These are phyloP conservation scores for Archips crataeganus DNA, from an alignment of 2,888 invertebrate species.

Conservation along the genomic window DNA sequence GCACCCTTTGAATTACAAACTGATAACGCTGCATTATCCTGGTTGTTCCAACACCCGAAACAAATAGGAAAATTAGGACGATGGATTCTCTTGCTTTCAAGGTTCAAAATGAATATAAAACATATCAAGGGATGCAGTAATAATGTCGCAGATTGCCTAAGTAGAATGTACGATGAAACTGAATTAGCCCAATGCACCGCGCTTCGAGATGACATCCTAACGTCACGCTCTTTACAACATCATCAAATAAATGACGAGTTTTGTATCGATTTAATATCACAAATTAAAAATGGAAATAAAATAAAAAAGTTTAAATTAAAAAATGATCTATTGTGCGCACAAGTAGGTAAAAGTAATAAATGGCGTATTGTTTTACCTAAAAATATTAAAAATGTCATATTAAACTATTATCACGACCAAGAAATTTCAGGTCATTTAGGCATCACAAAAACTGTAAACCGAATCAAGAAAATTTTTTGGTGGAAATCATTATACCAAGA, in stretches of 20 bases:
- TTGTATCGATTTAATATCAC: slow-evolving; percentile 16
- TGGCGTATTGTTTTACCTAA: slow-evolving; percentile 15
- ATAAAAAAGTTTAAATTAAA: slow-evolving; percentile 20
- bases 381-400: slow-evolving; percentile 8
- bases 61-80: slow-evolving; percentile 23
- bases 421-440: slow-evolving; percentile 21
- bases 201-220: too few relatives aligned
- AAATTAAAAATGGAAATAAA: not conserved
- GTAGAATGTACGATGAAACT: slow-evolving; percentile 16
- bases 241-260: slow-evolving; percentile 17
- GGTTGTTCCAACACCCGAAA: slow-evolving; percentile 33
- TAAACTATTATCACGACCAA: slow-evolving; percentile 25
- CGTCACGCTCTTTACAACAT: not conserved
- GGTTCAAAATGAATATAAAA: slow-evolving; percentile 20
- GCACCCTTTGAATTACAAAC: slow-evolving; percentile 30
- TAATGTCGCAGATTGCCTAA: slow-evolving; percentile 12
- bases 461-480: slow-evolving; percentile 13
- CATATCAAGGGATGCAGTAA: slow-evolving; percentile 15
- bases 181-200: slow-evolving; percentile 4
- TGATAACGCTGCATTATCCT: slow-evolving; percentile 31
- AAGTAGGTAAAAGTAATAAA: slow-evolving; percentile 20
- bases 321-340: slow-evolving; percentile 16
- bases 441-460: slow-evolving; percentile 7
- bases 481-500: not conserved
- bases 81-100: slow-evolving; percentile 16